phyloP scores from a whole-genome alignment of 2,113 vertebrate genomes.

The Bos taurus region DNA sequence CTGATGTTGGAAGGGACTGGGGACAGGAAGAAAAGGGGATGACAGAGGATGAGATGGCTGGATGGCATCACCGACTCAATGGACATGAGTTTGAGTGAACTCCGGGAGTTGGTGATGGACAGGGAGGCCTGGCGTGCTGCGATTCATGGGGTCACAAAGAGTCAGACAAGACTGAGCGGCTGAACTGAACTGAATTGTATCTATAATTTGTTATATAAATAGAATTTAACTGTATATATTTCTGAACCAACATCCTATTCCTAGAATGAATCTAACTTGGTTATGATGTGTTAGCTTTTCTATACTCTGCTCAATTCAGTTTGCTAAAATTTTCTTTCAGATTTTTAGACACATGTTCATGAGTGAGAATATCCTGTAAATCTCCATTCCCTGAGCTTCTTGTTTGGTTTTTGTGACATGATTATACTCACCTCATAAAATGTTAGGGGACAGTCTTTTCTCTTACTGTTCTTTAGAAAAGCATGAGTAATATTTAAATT shows the following conservation, averaged over 20 bases:
- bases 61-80: too few relatives aligned
- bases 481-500: constrained; percentile 22
- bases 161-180: too few relatives aligned
- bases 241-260: background rate
- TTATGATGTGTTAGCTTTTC: background rate
- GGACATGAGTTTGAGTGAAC: too few relatives aligned
- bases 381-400: background rate
- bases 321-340: background rate
- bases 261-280: background rate
- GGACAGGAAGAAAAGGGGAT: too few relatives aligned
- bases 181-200: background rate
- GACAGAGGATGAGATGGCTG: too few relatives aligned
- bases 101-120: too few relatives aligned
- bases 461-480: constrained; percentile 28
- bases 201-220: background rate
- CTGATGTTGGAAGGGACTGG: too few relatives aligned
- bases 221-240: background rate
- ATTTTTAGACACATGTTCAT: background rate
- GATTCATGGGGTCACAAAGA: too few relatives aligned
- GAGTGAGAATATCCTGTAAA: background rate
- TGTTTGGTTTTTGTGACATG: background rate
- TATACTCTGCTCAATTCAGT: background rate
- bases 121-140: too few relatives aligned
- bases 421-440: background rate
- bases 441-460: background rate